Conservation (phyloP, 2,113 vertebrate species). For the Tympanuchus pallidicinctus region DNA sequence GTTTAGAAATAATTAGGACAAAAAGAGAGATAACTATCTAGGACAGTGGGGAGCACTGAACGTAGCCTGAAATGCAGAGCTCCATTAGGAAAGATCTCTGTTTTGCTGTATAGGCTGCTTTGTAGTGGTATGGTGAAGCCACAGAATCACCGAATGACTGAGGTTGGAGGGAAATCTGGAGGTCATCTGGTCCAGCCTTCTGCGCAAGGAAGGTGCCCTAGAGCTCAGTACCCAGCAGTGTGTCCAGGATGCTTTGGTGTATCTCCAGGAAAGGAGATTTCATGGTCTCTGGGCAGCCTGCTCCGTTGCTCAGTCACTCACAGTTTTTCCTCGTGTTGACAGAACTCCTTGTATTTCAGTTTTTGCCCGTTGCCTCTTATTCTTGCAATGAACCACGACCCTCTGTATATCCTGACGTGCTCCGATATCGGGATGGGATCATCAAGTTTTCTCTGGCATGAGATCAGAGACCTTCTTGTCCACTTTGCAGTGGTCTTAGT, state of each 20-base stretch:
- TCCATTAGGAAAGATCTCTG: background rate
- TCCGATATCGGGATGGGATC: background rate
- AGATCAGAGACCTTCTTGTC: background rate
- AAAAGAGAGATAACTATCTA: constrained; percentile 19
- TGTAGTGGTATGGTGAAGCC: background rate
- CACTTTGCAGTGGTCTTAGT: background rate
- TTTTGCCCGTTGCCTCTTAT: background rate
- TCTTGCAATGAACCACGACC: background rate
- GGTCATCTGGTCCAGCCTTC: background rate
- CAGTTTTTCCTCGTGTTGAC: background rate
- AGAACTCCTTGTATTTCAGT: background rate
- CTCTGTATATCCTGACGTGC: background rate
- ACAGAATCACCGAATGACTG: background rate
- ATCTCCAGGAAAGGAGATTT: background rate
- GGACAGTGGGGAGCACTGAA: constrained; percentile 19
- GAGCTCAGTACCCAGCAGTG: too few relatives aligned
- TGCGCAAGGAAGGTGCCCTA: background rate
- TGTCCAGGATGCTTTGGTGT: background rate
- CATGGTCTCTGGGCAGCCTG: too few relatives aligned
- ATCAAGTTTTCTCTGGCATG: background rate
- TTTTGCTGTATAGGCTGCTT: background rate
- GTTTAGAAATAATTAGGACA: constrained; percentile 60
- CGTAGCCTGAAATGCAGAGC: background rate
- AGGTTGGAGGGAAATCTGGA: too few relatives aligned
- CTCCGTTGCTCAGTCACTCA: too few relatives aligned